Conservation (phyloP, 2,113 vertebrate species). For the Mirza zaza region DNA sequence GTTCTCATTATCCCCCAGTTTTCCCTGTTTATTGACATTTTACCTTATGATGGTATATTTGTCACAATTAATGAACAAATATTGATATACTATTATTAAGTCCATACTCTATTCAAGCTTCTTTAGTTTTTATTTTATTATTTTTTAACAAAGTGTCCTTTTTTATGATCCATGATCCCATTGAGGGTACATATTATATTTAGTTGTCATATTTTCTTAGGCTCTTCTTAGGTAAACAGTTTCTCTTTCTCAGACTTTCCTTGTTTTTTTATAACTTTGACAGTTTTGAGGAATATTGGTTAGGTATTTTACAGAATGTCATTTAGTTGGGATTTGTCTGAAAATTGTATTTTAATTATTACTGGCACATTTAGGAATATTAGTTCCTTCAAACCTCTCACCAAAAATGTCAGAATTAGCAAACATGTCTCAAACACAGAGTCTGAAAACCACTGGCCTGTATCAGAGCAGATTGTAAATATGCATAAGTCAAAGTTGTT, state of each 20-base stretch:
- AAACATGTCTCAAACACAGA: not conserved
- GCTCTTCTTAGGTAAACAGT: not conserved
- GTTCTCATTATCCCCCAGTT: not conserved
- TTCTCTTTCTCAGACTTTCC: not conserved
- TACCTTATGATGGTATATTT: not conserved
- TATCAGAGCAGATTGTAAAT: not conserved
- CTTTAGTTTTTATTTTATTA: not conserved
- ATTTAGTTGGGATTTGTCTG: not conserved
- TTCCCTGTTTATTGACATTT: not conserved
- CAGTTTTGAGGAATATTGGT: not conserved
- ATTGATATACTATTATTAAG: not conserved
- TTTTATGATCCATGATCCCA: not conserved
- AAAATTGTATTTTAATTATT: slow-evolving; percentile 19
- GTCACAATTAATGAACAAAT: not conserved
- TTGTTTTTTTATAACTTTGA: not conserved
- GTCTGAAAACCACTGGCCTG: not conserved
- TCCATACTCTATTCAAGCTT: not conserved
- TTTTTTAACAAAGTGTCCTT: not conserved
- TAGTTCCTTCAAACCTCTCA: not conserved
- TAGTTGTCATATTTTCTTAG: not conserved
- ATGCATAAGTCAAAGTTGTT: not conserved
- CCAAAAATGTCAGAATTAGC: not conserved
- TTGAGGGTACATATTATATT: not conserved
- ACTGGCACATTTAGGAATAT: not conserved
- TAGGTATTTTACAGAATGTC: not conserved